phyloP scores from a whole-genome alignment of 2,888 invertebrate genomes.

The Nematopogon swammerdamellus region DNA sequence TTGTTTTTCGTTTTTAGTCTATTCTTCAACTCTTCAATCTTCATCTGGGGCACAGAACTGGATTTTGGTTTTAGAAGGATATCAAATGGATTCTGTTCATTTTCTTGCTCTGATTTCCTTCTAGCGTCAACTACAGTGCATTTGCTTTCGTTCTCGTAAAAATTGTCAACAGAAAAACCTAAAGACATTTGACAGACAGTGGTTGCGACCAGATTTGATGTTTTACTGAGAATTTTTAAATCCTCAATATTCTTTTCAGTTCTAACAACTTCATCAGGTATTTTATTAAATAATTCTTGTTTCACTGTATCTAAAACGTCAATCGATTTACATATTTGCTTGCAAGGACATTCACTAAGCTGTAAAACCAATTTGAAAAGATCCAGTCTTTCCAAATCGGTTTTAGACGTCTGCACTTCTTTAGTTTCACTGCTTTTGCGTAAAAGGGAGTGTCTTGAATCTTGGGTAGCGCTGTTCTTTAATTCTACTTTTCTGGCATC shows the following conservation, averaged over 20 bases:
- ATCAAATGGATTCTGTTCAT: slow-evolving; percentile 16
- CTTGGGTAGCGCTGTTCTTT: slow-evolving; percentile 11
- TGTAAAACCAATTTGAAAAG: slow-evolving; percentile 39
- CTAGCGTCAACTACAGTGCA: slow-evolving; percentile 24
- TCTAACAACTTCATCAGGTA: slow-evolving; percentile 29
- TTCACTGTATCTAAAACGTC: slow-evolving; percentile 12
- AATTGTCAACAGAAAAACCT: slow-evolving; percentile 20
- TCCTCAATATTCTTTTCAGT: slow-evolving; percentile 21
- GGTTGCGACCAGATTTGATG: slow-evolving; percentile 16
- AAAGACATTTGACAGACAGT: slow-evolving; percentile 10
- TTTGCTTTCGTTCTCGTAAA: slow-evolving; percentile 16
- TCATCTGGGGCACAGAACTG: slow-evolving; percentile 44
- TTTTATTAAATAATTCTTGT: slow-evolving; percentile 18
- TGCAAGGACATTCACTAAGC: slow-evolving; percentile 23
- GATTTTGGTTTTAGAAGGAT: slow-evolving; percentile 27
- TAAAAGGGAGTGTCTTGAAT: slow-evolving; percentile 20
- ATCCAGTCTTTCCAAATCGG: slow-evolving; percentile 25
- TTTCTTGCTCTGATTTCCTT: slow-evolving; percentile 15
- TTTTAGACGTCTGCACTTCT: slow-evolving; percentile 25
- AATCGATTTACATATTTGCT: slow-evolving; percentile 25
- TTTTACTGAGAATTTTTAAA: slow-evolving; percentile 18
- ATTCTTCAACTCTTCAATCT: slow-evolving; percentile 36
- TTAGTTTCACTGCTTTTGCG: slow-evolving; percentile 20
- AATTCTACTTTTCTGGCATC: slow-evolving; percentile 9
- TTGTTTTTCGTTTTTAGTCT: slow-evolving; percentile 29